These are phyloP conservation scores for Lasioglossum leucozonium DNA, from an alignment of 2,888 invertebrate species.

Conservation along the genomic window DNA sequence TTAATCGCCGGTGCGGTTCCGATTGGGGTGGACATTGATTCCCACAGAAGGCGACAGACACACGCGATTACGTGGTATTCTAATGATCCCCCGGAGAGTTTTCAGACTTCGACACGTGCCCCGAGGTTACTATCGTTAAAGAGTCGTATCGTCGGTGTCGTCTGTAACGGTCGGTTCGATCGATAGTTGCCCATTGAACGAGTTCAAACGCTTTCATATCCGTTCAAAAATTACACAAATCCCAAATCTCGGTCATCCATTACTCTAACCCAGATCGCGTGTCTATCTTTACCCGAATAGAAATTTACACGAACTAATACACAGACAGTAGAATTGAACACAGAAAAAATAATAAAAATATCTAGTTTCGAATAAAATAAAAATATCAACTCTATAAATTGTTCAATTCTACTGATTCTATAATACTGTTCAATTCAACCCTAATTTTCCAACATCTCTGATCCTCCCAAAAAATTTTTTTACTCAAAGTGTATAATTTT, in stretches of 20 bases:
- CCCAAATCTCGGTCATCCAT: background rate
- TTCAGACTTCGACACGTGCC: conserved; percentile 64
- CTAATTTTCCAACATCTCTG: too few species aligned
- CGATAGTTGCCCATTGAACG: conserved; percentile 44
- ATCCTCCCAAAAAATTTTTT: too few species aligned
- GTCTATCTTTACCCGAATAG: background rate
- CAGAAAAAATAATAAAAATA: background rate
- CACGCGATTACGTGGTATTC: conserved; percentile 65
- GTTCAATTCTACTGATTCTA: too few species aligned
- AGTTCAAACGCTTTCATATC: conserved; percentile 26
- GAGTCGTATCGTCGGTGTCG: conserved; percentile 57
- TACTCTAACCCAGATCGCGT: background rate
- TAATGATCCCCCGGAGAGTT: conserved; percentile 73
- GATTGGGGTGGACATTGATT: conserved; percentile 67
- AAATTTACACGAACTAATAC: background rate
- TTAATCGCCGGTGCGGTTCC: conserved; percentile 25
- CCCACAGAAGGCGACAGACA: conserved; percentile 67
- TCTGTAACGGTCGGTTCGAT: conserved; percentile 52
- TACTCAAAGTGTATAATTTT: too few species aligned
- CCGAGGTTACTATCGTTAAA: conserved; percentile 61
- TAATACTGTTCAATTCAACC: too few species aligned
- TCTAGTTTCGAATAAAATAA: too few species aligned
- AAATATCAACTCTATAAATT: background rate
- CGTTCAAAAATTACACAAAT: conserved; percentile 19
- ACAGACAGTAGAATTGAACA: background rate